These are phyloP conservation scores for Gonatopus flavifemur DNA, from an alignment of 1,140 invertebrate genomes.

Conservation along the genomic window DNA sequence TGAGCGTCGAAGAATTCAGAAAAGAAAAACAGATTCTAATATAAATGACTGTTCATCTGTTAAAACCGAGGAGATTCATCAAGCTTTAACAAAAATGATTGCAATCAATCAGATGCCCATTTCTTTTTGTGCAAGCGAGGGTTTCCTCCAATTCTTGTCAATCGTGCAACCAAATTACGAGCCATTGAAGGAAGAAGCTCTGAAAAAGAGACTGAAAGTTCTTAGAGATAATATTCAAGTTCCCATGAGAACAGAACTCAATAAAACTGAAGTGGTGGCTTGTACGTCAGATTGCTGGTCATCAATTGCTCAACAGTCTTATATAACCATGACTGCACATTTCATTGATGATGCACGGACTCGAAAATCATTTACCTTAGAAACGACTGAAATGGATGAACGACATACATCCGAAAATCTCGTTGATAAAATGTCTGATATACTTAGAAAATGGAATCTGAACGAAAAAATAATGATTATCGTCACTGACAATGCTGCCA, in stretches of 20 bases:
- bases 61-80: neutral
- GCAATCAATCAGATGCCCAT: neutral
- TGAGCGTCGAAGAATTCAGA: no score
- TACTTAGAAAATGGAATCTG: slow-evolving; percentile 1
- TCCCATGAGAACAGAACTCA: neutral
- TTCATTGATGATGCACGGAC: no score
- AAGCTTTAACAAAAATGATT: neutral
- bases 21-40: no score
- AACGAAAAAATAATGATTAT: slow-evolving; percentile 2
- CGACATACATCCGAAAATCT: slow-evolving; percentile 9
- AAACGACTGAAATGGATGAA: slow-evolving; percentile 8
- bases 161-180: neutral
- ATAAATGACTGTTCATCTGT: no score
- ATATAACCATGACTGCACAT: neutral
- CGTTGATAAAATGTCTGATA: neutral
- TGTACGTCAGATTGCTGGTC: neutral
- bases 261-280: neutral
- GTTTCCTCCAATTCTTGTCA: neutral
- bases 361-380: neutral
- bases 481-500: slow-evolving; percentile 11
- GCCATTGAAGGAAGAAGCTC: neutral
- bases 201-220: neutral
- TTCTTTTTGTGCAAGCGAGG: neutral
- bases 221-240: no score
- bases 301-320: neutral